Evolutionary conservation across 92 coral and sea anemone genomes (phyloP).

Genomic region (Metridium senile): DNA sequence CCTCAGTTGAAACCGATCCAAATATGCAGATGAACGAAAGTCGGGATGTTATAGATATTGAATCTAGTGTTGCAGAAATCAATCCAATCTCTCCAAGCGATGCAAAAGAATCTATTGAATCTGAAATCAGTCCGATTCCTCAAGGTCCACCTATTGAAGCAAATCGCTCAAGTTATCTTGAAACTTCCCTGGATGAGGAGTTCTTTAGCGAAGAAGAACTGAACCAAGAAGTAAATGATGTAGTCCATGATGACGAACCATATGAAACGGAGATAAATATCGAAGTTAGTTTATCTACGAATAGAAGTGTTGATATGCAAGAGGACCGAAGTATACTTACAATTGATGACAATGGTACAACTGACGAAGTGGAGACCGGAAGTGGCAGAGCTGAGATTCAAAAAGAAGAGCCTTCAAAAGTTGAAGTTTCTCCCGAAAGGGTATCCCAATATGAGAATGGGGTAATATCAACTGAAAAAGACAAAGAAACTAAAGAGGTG

Average conservation of each 20-base stretch:
- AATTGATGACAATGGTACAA: too few species aligned
- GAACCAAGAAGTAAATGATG: background rate
- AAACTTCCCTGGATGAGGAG: conserved; percentile 14
- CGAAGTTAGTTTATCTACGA: background rate
- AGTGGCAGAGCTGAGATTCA: too few species aligned
- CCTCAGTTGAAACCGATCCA: background rate
- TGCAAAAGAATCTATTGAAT: background rate
- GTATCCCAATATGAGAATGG: background rate
- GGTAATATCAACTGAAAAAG: background rate
- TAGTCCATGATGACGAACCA: background rate
- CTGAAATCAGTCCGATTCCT: background rate
- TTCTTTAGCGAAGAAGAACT: background rate
- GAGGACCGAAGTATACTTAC: background rate
- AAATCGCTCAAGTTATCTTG: conserved; percentile 1
- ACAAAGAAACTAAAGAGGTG: background rate
- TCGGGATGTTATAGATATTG: background rate
- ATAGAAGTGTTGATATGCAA: background rate
- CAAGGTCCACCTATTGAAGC: background rate
- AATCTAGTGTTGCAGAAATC: background rate
- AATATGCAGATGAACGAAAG: background rate
- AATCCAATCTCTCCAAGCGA: background rate
- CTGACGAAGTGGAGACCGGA: too few species aligned
- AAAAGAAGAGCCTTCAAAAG: background rate
- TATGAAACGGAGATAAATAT: background rate
- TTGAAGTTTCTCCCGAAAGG: background rate